Conservation (phyloP, 2,113 vertebrate genomes). For the Proterorhinus semilunaris region DNA sequence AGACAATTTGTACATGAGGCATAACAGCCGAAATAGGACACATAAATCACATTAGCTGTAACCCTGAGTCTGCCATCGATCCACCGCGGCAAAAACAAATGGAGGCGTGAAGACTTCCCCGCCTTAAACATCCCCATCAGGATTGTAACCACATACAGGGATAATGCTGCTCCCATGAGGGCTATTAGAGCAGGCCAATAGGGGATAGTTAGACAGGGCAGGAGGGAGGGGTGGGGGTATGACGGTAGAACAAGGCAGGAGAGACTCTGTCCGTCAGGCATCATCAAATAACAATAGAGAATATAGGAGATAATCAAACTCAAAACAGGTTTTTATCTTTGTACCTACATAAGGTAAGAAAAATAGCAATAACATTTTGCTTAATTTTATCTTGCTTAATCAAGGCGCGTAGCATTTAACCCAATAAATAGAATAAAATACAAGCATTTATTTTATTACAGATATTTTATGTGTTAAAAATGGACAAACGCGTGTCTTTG, state of each 20-base stretch:
- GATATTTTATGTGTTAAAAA: no score
- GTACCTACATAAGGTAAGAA: no score
- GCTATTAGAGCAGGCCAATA: slow-evolving; percentile 26
- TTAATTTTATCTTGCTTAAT: no score
- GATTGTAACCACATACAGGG: slow-evolving; percentile 41
- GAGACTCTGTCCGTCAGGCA: not conserved
- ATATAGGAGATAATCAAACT: no score
- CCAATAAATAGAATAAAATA: no score
- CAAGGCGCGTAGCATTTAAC: no score
- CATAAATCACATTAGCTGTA: slow-evolving; percentile 80
- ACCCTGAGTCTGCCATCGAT: slow-evolving; percentile 75
- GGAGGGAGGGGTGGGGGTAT: slow-evolving; percentile 2
- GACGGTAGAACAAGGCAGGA: not conserved
- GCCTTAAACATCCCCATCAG: slow-evolving; percentile 70
- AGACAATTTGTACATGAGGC: slow-evolving; percentile 79
- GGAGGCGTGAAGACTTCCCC: slow-evolving; percentile 65
- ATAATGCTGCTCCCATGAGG: slow-evolving; percentile 41
- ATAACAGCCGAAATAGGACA: slow-evolving; percentile 76
- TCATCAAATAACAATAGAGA: no score
- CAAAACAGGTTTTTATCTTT: no score
- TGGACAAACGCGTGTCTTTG: no score
- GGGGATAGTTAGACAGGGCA: not conserved
- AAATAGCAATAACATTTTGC: no score
- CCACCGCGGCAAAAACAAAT: slow-evolving; percentile 74
- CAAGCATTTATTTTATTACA: no score